A percentile compares a stretch with the other conserved stretches of the same genome.
phyloP scores from a whole-genome alignment of 2,797 vertebrate species.

The Sebastes vulpes region DNA sequence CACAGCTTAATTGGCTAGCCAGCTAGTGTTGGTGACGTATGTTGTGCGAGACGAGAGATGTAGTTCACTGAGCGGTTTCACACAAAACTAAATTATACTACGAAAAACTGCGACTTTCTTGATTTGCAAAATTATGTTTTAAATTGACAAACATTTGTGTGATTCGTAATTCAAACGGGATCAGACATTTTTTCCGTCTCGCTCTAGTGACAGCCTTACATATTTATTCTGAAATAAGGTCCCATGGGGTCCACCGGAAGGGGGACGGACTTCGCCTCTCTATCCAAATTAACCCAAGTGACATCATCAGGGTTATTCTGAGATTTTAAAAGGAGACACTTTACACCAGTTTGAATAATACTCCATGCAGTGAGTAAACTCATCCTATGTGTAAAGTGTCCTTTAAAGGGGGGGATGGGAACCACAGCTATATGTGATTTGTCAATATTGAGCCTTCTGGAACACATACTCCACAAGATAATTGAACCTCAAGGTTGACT shows the following conservation, averaged over 20 bases:
- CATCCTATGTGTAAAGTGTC: neutral
- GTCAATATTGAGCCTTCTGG: neutral
- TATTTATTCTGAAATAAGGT: neutral
- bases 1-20: fast-evolving
- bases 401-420: neutral
- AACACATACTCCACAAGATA: neutral
- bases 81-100: too few species aligned
- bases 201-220: fast-evolving
- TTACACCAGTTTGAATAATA: neutral
- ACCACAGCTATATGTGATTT: neutral
- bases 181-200: too few species aligned
- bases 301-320: neutral
- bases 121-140: too few species aligned
- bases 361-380: neutral
- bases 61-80: too few species aligned
- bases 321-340: neutral
- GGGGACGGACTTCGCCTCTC: neutral
- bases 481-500: neutral
- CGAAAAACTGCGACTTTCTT: too few species aligned
- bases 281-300: neutral
- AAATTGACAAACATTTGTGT: too few species aligned
- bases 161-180: too few species aligned
- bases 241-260: neutral
- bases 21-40: too few species aligned
- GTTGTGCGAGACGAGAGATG: too few species aligned